phyloP scores from a whole-genome alignment of 1,140 invertebrate species.

The Lineus longissimus region DNA sequence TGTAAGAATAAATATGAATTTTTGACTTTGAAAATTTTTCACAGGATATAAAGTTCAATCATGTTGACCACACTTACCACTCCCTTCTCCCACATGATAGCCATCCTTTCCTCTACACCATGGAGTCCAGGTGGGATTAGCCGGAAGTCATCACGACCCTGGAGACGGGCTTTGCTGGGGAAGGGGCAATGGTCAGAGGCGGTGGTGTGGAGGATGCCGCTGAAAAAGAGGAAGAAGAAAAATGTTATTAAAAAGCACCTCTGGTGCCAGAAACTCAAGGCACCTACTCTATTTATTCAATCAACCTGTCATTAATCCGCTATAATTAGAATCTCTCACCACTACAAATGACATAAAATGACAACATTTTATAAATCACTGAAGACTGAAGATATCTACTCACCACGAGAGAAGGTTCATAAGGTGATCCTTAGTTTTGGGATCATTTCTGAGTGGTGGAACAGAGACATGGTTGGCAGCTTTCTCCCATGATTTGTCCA shows the following conservation, averaged over 20 bases:
- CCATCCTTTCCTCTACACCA: conserved; percentile 91
- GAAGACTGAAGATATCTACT: no score
- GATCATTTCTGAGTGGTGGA: conserved; percentile 78
- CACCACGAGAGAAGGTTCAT: conserved; percentile 76
- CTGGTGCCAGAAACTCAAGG: no score
- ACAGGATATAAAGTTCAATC: no score
- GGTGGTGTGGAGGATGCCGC: conserved; percentile 77
- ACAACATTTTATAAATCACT: no score
- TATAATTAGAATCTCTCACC: no score
- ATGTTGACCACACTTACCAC: conserved; percentile 66
- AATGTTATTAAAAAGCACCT: neutral
- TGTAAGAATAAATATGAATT: neutral
- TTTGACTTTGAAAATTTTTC: neutral
- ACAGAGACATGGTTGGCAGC: conserved; percentile 82
- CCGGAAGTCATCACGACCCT: conserved; percentile 80
- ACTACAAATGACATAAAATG: no score
- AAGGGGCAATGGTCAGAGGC: conserved; percentile 95
- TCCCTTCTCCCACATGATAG: conserved; percentile 90
- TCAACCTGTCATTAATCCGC: no score
- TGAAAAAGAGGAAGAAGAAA: conserved; percentile 6
- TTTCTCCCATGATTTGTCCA: conserved; percentile 63
- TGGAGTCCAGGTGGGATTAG: conserved; percentile 97
- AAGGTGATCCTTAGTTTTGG: conserved; percentile 70
- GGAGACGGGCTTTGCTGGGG: conserved; percentile 77
- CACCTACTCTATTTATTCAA: no score